These are phyloP conservation scores for Myripristis murdjan DNA, from an alignment of 2,797 vertebrate genomes.

Conservation along the genomic window DNA sequence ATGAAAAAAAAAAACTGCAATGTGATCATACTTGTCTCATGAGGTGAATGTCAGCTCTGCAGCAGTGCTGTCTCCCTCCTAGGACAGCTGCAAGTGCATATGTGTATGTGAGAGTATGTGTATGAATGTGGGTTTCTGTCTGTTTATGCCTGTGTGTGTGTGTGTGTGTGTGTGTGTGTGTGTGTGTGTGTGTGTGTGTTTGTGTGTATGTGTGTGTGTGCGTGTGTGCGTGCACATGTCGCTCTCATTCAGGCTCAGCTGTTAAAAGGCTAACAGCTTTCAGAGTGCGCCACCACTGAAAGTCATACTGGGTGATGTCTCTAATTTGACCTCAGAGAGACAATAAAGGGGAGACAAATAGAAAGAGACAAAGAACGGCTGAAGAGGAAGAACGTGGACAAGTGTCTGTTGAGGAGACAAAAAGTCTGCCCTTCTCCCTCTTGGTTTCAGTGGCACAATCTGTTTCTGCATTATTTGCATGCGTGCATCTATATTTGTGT, in stretches of 20 bases:
- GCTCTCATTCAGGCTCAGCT: conserved; percentile 48
- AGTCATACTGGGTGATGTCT: conserved; percentile 49
- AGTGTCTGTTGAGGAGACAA: conserved; percentile 39
- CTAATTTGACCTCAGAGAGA: conserved; percentile 47
- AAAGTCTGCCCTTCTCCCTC: conserved; percentile 14
- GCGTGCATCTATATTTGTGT: conserved; percentile 45
- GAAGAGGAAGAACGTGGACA: conserved; percentile 27
- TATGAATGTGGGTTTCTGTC: too few relatives aligned
- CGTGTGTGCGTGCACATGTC: conserved; percentile 25
- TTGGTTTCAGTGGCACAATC: conserved; percentile 7
- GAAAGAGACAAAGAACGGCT: conserved; percentile 23
- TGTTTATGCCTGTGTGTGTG: background rate
- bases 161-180: background rate
- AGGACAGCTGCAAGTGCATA: background rate
- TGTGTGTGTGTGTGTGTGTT: background rate
- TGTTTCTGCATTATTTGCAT: conserved; percentile 34
- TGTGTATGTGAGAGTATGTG: too few relatives aligned
- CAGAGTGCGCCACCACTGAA: conserved; percentile 26
- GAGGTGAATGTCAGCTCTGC: conserved; percentile 17
- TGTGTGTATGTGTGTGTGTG: conserved; percentile 1
- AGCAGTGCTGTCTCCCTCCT: conserved; percentile 7
- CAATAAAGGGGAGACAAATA: conserved; percentile 28
- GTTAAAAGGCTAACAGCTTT: conserved; percentile 59
- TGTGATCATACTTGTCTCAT: background rate
- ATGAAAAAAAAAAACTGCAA: background rate